phyloP scores from a whole-genome alignment of 2,888 invertebrate species.

The Trachelus troglodyta region DNA sequence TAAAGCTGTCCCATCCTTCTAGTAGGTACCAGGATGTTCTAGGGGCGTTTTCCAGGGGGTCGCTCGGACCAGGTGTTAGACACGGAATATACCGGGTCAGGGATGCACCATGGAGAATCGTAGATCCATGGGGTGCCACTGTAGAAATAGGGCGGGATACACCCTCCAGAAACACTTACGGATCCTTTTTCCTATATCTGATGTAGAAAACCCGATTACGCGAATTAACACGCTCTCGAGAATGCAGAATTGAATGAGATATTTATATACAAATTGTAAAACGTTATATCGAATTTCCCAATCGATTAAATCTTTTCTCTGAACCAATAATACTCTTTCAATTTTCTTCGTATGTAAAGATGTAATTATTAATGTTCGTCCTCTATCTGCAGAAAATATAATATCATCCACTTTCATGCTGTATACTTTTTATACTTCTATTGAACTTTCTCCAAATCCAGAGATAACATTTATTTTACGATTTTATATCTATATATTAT shows the following conservation, averaged over 20 bases:
- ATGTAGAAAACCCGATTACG: neutral
- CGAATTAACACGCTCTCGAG: neutral
- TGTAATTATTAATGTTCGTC: too few relatives aligned
- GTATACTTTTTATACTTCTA: too few relatives aligned
- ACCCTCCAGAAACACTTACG: slow-evolving; percentile 6
- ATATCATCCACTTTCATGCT: too few relatives aligned
- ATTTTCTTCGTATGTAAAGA: neutral
- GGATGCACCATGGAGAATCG: slow-evolving; percentile 48
- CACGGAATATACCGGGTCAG: slow-evolving; percentile 29
- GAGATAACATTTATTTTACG: neutral
- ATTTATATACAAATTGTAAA: neutral
- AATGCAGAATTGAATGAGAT: neutral
- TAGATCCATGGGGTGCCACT: slow-evolving; percentile 23
- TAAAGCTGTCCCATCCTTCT: slow-evolving; percentile 31
- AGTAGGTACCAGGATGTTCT: slow-evolving; percentile 41
- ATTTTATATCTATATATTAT: neutral
- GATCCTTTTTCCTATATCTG: neutral
- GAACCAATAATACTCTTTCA: neutral
- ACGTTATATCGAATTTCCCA: neutral
- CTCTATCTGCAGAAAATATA: too few relatives aligned
- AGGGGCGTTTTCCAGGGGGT: slow-evolving; percentile 18
- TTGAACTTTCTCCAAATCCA: neutral
- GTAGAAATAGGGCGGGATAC: neutral
- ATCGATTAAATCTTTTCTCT: neutral
- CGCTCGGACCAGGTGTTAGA: slow-evolving; percentile 50